phyloP scores from a whole-genome alignment of 2,888 invertebrate genomes.

The Lochmaea capreae region DNA sequence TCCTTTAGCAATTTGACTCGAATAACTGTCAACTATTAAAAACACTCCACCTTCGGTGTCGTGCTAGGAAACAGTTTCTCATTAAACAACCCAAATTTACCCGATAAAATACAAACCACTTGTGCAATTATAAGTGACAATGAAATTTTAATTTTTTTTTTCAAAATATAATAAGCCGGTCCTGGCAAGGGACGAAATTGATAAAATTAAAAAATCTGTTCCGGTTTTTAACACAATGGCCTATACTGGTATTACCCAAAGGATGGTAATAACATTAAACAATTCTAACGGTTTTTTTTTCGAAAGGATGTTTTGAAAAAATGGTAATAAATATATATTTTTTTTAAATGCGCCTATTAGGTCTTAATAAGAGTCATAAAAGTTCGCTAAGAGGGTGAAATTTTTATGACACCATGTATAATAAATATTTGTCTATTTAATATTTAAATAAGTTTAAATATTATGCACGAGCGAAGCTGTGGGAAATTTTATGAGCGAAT shows the following conservation, averaged over 20 bases:
- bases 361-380: constrained; percentile 23
- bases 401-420: constrained; percentile 20
- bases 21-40: too few relatives aligned
- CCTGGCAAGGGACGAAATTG: too few relatives aligned
- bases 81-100: too few relatives aligned
- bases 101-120: too few relatives aligned
- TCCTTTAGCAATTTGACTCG: too few relatives aligned
- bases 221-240: constrained; percentile 33
- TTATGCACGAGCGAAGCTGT: not conserved
- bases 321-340: too few relatives aligned
- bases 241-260: constrained; percentile 28
- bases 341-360: constrained; percentile 11
- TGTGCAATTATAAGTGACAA: too few relatives aligned
- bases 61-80: too few relatives aligned
- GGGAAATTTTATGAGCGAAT: not conserved
- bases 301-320: too few relatives aligned
- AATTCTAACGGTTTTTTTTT: not conserved
- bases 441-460: not conserved
- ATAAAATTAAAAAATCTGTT: constrained; percentile 14
- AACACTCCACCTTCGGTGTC: too few relatives aligned
- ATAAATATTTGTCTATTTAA: constrained; percentile 1
- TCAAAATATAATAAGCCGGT: too few relatives aligned
- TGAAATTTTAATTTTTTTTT: not conserved
- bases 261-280: not conserved
- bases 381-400: constrained; percentile 22